Conservation (phyloP, 2,888 invertebrate species). For the Heliconius charithonia region DNA sequence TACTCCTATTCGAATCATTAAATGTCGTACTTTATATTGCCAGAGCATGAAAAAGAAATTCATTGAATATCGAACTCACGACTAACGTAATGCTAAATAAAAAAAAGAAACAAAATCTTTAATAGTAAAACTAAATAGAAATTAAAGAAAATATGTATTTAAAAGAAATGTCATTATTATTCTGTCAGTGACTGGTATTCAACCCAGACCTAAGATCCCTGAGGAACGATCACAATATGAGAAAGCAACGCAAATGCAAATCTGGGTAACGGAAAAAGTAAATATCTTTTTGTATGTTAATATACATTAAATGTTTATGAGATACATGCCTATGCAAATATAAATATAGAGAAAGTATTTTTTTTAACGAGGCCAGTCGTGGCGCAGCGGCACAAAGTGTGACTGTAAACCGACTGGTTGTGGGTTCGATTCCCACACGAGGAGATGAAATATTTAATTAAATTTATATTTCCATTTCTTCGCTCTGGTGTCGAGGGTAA, state of each 20-base stretch:
- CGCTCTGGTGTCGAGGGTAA: too few species aligned
- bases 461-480: too few species aligned
- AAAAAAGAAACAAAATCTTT: neutral
- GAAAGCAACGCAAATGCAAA: slow-evolving; percentile 45
- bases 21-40: too few species aligned
- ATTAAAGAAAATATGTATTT: neutral
- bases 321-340: slow-evolving; percentile 30
- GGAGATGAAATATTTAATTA: too few species aligned
- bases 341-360: slow-evolving; percentile 26
- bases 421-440: too few species aligned
- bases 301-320: slow-evolving; percentile 20
- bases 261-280: slow-evolving; percentile 27
- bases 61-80: neutral
- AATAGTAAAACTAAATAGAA: neutral
- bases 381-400: too few species aligned
- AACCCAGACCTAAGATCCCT: slow-evolving; percentile 34
- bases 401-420: too few species aligned
- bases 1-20: too few species aligned
- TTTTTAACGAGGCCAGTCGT: too few species aligned
- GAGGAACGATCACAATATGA: slow-evolving; percentile 35
- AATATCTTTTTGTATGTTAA: slow-evolving; percentile 39
- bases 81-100: neutral
- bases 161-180: slow-evolving; percentile 24
- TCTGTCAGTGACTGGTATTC: slow-evolving; percentile 12
- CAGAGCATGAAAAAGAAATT: neutral